Evolutionary conservation across 2,888 invertebrate genomes (phyloP).

Genomic region (Drosophila peninsularis): DNA sequence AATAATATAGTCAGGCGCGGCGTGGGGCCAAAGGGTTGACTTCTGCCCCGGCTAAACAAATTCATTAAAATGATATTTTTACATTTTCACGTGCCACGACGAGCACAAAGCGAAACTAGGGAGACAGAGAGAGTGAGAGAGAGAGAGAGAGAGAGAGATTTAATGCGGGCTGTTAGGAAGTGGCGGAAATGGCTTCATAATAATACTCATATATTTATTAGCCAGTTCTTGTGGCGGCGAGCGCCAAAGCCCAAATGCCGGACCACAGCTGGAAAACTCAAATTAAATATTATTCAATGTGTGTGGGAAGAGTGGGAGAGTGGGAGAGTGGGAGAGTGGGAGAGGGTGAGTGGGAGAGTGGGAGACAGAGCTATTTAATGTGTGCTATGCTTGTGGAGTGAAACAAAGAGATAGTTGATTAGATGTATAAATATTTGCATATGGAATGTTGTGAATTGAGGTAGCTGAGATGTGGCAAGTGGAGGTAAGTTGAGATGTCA

Average conservation of each 20-base stretch:
- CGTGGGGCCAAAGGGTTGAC: constrained; percentile 6
- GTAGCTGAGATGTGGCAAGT: too few species aligned
- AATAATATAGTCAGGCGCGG: constrained; percentile 26
- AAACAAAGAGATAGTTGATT: not conserved
- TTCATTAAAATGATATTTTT: constrained; percentile 61
- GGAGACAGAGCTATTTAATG: not conserved
- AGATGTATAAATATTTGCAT: not conserved
- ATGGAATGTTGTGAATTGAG: not conserved
- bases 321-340: not conserved
- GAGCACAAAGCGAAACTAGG: not conserved
- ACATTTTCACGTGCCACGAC: constrained; percentile 30
- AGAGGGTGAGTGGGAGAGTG: not conserved
- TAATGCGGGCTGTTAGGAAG: constrained; percentile 2
- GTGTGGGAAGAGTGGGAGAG: not conserved
- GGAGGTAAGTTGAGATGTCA: too few species aligned
- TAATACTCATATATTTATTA: constrained; percentile 35
- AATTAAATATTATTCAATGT: constrained; percentile 3
- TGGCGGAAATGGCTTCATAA: constrained; percentile 36
- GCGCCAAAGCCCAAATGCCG: constrained; percentile 4
- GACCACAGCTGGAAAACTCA: not conserved
- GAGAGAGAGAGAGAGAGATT: not conserved
- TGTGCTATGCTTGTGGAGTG: not conserved
- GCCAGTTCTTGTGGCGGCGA: constrained; percentile 24
- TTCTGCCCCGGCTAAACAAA: constrained; percentile 50
- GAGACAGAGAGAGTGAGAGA: not conserved